Evolutionary conservation across 2,888 invertebrate species (phyloP), one percentile per base, ranked within the genome.

Genomic region (Panzeria rudis): DNA sequence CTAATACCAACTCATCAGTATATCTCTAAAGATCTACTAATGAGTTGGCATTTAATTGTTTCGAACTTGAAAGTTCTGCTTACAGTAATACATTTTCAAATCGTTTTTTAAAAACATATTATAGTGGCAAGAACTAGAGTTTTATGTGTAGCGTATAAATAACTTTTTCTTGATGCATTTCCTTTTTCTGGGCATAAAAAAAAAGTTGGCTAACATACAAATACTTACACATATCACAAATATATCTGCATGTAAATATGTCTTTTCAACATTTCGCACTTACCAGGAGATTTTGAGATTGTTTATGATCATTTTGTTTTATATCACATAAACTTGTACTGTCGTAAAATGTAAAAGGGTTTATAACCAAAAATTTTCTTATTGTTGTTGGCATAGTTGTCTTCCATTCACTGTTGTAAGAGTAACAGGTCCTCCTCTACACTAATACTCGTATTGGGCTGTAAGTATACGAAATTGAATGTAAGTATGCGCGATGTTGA

Each of bases 241-340:
- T 11, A 29, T 25, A 13, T 11, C 0, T 68, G 66, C 82, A 20
- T 20, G 50, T 68, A 50, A 35, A 47, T 56, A 6, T 25, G 47
- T 61, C 62, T 81, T 47, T 78, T 71, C 72, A 64, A 69, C 71
- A 78, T 78, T 79, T 73, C 78, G 75, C 75, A 77, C 73, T 86
- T 81, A 83, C 83, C 72, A 54, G 50, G 73, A 73, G 79, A 83
- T 84, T 79, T 79, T 72, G 75, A 75, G 54, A 81, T 84, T 86
- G 83, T 85, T 85, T 82, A 77, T 86, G 78, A 83, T 78, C 81
- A 84, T 84, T 86, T 84, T 82, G 78, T 78, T 80, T 81, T 80
- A 80, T 75, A 71, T 62, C 78, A 15, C 72, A 79, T 76, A 76
- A 69, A 81, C 64, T 61, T 79, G 79, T 59, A 52, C 25, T 59